Base-by-base conservation (phyloP, 1,140 invertebrate species). In the Solenopsis fugax region DNA sequence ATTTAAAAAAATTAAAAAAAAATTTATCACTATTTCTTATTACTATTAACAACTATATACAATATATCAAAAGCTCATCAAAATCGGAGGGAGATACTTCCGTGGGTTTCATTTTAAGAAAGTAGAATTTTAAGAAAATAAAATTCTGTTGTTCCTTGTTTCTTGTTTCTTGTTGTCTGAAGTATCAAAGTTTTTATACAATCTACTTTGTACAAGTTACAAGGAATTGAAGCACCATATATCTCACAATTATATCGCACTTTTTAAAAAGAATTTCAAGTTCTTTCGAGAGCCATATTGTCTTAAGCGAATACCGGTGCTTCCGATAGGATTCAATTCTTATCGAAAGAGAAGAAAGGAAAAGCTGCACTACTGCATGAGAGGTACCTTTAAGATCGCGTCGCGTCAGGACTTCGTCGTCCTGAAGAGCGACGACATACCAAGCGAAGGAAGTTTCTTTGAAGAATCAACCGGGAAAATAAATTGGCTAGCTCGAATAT, bases 401-500 rank as follows among this genome's bases (percentile, higher is more conserved):
- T 16, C 29, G 41, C 52, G 37, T 82, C 69, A 75, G n/a, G 18
- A 84, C 24, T 60, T 82, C 37, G 24, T 80, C 76, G 29, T 52
- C 10, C 34, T 13, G n/a, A n/a, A 73, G 54, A 71, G 34, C 69
- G 54, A 37, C 67, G 69, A 75, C 69, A 75, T 84, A 75, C 54
- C 80, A 37, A 56, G 24, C 69, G 54, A 62, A 37, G 72, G 16
- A 77, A 16, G 12, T 52, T 29, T 87, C 56, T 87, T 81, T 72
- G 60, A 77, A 82, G 69, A 75, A 75, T 85, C 80, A 73, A 34
- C 29, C 41, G 60, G 16, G 60, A 62, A 87, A 85, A 85, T 73
- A 85, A 86, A 81, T 81, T 81, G 85, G 76, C 72, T 86, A 60
- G 54, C 85, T 86, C 85, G 76, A 86, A 86, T 86, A 81, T 86